Evolutionary conservation across 2,888 invertebrate genomes (phyloP), one percentile per base, ranked within the genome.

Genomic region (Fragum fragum): DNA sequence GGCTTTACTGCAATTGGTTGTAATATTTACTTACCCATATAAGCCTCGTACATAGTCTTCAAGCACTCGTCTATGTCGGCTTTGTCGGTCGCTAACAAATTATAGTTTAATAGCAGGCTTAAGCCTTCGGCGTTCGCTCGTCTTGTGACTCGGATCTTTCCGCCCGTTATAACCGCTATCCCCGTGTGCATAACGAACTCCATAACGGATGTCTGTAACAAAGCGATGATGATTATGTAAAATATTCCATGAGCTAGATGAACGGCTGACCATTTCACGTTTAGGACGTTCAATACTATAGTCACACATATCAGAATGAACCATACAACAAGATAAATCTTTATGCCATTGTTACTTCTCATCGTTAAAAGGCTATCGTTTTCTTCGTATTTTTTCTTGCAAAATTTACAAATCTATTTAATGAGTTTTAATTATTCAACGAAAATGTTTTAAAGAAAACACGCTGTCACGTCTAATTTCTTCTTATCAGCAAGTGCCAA

Each of bases 21-120:
- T n/a, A n/a, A n/a, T n/a, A 6, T 36, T 9, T n/a, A 18, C 61
- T 11, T 61, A 14, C 88, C 90, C 76, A 92, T 91, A 73, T 87
- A 92, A 2, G 91, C 91, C 63, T 89, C 80, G 69, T 87, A 92
- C 92, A 92, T 92, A 9, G 89, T 90, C 36, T 90, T 86, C 53
- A 90, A 76, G 73, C 91, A 90, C 69, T 91, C 91, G 55, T 91
- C 90, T 28, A 91, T 88, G 73, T 91, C 90, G 57, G 90, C 91
- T 75, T 85, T 87, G 63, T 88, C 86, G 2, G 87, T 77, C 6
- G 91, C 91, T 39, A 91, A 73, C 11, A 91, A 75, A 77, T 91
- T 91, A 74, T 91, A 91, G 73, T 91, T 91, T 18, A 91, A 76
- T 52, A 89, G 80, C 1, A 91, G 66, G 5, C 88, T 90, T 36